Evolutionary conservation across 2,888 invertebrate species (phyloP).

Genomic region (Hirtodrosophila duncani): DNA sequence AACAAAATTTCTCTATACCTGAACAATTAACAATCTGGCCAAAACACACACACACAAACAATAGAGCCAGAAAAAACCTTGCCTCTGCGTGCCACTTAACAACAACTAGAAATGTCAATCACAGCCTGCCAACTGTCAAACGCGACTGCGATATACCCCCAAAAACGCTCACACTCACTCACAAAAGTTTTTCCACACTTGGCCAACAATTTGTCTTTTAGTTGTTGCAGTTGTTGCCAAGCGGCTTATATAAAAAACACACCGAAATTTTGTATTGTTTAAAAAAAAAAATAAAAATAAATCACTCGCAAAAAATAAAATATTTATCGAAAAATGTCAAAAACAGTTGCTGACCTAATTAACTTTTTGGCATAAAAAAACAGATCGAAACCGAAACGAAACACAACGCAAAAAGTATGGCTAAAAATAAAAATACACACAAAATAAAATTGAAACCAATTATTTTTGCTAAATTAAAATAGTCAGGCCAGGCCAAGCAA

Average conservation of each 20-base stretch:
- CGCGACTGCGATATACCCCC: constrained; percentile 39
- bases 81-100: constrained; percentile 57
- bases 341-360: constrained; percentile 73
- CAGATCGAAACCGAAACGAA: constrained; percentile 3
- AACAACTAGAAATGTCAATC: constrained; percentile 72
- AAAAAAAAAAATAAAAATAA: constrained; percentile 12
- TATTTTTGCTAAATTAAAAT: constrained; percentile 19
- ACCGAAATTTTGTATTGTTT: constrained; percentile 13
- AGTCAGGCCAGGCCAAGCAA: constrained; percentile 4
- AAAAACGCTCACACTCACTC: constrained; percentile 18
- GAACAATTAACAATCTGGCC: constrained; percentile 24
- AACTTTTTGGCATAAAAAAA: constrained; percentile 48
- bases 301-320: constrained; percentile 12
- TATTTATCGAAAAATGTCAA: constrained; percentile 63
- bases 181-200: constrained; percentile 42
- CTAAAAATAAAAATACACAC: constrained; percentile 44
- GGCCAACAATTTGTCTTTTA: constrained; percentile 24
- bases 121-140: constrained; percentile 62
- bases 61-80: neutral
- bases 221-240: constrained; percentile 46
- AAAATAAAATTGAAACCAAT: constrained; percentile 11
- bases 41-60: constrained; percentile 1
- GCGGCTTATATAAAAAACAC: constrained; percentile 31
- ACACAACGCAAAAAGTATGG: constrained; percentile 23
- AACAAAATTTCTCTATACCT: constrained; percentile 27